phyloP scores from a whole-genome alignment of 2,888 invertebrate genomes.

The Zaprionus obscuricornis region DNA sequence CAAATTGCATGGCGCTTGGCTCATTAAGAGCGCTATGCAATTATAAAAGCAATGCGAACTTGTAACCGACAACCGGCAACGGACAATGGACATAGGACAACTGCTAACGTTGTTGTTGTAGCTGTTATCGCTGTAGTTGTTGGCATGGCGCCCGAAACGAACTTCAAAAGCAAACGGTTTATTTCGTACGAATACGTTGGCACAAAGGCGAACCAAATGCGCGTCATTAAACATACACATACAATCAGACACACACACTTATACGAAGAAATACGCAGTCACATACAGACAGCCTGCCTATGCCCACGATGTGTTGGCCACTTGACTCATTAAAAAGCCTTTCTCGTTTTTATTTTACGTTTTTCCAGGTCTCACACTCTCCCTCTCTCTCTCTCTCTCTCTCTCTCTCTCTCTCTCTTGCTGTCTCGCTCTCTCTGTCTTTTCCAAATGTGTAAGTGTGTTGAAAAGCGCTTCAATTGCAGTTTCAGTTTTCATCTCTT shows the following conservation, averaged over 20 bases:
- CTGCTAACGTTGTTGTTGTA: too few relatives aligned
- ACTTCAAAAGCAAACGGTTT: conserved; percentile 75
- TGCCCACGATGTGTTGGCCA: conserved; percentile 72
- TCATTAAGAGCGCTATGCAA: conserved; percentile 71
- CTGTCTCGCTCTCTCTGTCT: conserved; percentile 17
- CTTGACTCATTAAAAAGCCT: conserved; percentile 75
- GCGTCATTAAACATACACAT: conserved; percentile 69
- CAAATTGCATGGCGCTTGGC: conserved; percentile 70
- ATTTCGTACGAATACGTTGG: conserved; percentile 68
- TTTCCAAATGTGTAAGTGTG: conserved; percentile 17
- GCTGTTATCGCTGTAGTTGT: conserved; percentile 8
- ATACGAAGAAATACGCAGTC: not conserved
- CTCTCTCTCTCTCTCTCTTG: conserved; percentile 6
- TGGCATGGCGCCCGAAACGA: conserved; percentile 43
- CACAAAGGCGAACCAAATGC: conserved; percentile 63
- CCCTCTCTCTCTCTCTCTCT: not conserved
- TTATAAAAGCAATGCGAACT: conserved; percentile 72
- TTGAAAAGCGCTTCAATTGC: conserved; percentile 74
- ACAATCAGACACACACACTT: conserved; percentile 10
- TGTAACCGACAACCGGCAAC: conserved; percentile 38
- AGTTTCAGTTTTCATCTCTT: conserved; percentile 72
- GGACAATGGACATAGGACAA: too few relatives aligned
- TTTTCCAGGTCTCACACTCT: not conserved
- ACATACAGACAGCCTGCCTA: conserved; percentile 7
- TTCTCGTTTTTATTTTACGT: conserved; percentile 22